phyloP scores from a whole-genome alignment of 2,113 vertebrate species.

The Microtus montanus region DNA sequence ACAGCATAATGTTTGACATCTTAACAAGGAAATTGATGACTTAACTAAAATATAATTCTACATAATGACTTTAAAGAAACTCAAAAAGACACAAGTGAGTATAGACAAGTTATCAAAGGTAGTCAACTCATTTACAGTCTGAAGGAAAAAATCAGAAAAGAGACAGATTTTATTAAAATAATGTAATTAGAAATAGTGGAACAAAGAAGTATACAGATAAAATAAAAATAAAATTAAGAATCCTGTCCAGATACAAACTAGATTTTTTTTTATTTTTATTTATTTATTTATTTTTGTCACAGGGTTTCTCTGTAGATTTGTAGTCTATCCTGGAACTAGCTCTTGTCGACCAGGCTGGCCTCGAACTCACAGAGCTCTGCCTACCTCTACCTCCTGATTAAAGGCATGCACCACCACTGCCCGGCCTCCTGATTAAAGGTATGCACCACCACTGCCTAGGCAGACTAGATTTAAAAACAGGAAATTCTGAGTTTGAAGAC shows the following conservation, averaged over 20 bases:
- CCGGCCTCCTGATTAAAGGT: too few relatives aligned
- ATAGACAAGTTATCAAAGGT: not conserved
- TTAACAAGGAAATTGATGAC: not conserved
- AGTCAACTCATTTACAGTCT: not conserved
- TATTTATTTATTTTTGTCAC: too few relatives aligned
- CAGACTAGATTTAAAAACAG: not conserved
- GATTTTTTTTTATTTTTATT: too few relatives aligned
- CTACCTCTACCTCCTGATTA: too few relatives aligned
- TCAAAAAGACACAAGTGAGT: not conserved
- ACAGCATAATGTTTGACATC: too few relatives aligned
- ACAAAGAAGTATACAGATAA: not conserved
- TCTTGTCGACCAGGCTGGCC: too few relatives aligned
- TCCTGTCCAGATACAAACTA: not conserved
- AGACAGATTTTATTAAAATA: not conserved
- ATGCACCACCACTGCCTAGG: too few relatives aligned
- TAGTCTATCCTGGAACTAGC: too few relatives aligned
- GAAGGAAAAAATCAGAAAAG: not conserved
- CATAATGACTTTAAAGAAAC: not conserved
- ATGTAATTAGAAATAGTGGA: not conserved
- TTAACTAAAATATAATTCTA: not conserved
- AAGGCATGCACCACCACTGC: too few relatives aligned
- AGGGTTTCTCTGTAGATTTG: too few relatives aligned
- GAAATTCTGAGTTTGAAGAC: not conserved
- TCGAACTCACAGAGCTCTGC: too few relatives aligned
- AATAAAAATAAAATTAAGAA: not conserved